Base-by-base conservation (phyloP, 2,113 vertebrate species). In the Australoheros scitulus region DNA sequence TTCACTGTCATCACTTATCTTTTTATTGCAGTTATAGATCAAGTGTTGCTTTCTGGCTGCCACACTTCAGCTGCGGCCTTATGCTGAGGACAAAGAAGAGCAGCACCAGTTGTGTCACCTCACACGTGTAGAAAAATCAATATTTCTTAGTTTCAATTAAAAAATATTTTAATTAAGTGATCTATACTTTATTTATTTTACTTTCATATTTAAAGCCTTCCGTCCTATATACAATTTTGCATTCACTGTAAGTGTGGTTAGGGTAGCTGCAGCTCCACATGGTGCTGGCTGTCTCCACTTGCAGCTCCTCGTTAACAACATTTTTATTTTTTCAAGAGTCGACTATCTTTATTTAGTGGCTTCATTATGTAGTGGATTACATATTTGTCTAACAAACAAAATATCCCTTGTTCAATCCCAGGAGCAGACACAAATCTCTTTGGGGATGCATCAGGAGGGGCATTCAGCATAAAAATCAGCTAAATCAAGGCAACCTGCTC, bases 21-120 rank as follows among this genome's bases (percentile, higher is more conserved):
- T 77, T 41, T 61, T 57, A 61, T 72, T 43, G 65, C 74, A 61
- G 61, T 43, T 22, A 58, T 6, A 36, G 72, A 77, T 86, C 61
- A 70, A 70, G 79, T 70, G 41, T 77, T 61, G 14, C 18, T 81
- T 70, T 24, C 59, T 58, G 61, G 29, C 68, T 41, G 52, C 17
- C 38, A 20, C 34, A 32, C 68, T 61, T 80, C 6, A 32, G 64
- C 41, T 47, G 38, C 0, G 15, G 64, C 64, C 41, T 68, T 11
- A 50, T 1, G 29, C 61, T 47, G 29, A 82, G 36, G 74, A 63
- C 63, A 59, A 47, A 79, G 26, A 56, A 17, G 3, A 55, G 24
- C 61, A 18, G 61, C 32, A 20, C 18, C 32, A 20, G 43, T 2
- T 6, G 7, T 65, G 17, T 20, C 60, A 38, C 59, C 17, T 61